Base-by-base conservation (phyloP, 2,113 vertebrate genomes). In the Erythrocercus mccallii region DNA sequence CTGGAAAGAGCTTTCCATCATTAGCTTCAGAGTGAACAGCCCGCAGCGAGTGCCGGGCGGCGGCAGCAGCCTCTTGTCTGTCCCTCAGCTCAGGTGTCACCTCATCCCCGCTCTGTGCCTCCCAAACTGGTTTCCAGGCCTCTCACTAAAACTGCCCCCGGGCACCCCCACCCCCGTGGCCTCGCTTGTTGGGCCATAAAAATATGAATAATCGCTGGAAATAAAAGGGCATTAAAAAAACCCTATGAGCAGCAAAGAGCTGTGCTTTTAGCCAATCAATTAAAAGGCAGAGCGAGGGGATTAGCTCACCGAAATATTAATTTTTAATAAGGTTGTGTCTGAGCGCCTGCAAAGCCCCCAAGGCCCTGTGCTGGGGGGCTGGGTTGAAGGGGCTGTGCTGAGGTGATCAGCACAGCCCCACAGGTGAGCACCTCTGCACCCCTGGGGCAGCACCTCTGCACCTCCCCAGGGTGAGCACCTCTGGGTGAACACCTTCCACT, bases 181-280 rank as follows among this genome's bases (percentile, higher is more conserved):
- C 15, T 57, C 94, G 48, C 91, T 93, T 89, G 94, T 78, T 83
- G 38, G 48, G 92, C 95, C 81, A 92, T 97, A 96, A 97, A 97
- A 92, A 92, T 91, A 92, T 78, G 90, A 97, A 97, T 95, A 96
- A 96, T 92, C 24, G 15, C 89, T 93, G 82, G 86, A 90, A 96
- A 97, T 93, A 92, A 94, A 97, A 95, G 78, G 77, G 57, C 70
- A 90, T 81, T 90, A 86, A 92, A 92, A 92, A 87, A 88, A 87
- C 0, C 4, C 8, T 23, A 18, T 7, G 10, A 72, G 31, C 66
- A n/a, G 58, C 77, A 92, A 81, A 76, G 66, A 96, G 88, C 65
- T 48, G 20, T 50, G 96, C 97, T 98, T 97, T 97, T 94, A 98
- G 95, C 85, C 96, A 97, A 97, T 98, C 98, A 97, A 98, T 98